Evolutionary conservation across 1,140 invertebrate species (phyloP), one percentile per base, ranked within the genome.

Genomic region (Diprion similis): DNA sequence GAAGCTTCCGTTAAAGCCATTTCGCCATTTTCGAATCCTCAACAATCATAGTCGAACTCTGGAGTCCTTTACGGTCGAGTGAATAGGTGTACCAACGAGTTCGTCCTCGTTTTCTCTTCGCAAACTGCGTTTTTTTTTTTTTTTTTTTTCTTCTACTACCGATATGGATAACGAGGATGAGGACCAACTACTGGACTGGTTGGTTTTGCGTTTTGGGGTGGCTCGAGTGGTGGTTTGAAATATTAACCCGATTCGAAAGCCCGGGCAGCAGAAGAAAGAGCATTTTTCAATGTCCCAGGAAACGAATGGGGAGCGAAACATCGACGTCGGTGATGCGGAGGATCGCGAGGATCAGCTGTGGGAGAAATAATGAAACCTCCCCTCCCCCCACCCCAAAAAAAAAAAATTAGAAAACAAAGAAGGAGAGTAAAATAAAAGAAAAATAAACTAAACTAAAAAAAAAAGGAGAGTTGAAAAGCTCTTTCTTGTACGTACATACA

Each of bases 281-380:
- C 76, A 78, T 80, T 80, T 76, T 79, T 81, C 79, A 79, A 80
- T 76, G 79, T 81, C 79, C 79, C 64, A 37, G 77, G 65, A 78
- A 81, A 81, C 71, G 78, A 81, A 80, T 80, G 79, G 76, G 48
- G 47, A 73, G 74, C 73, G 76, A 79, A 78, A 77, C 75, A 64
- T 15, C 13, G 17, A 64, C 17, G 59, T 15, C 59, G 13, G 4
- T 7, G 59, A 15, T 64, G 59, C 17, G n/a, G n/a, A 64, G 4
- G 13, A 3, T 24, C 24, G 24, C 24, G 1, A 6, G 0, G 24
- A 37, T 37, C n/a, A n/a, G n/a, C 24, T 37, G 24, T 1, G 24
- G 24, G 24, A 6, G 6, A 37, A 37, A 37, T 37, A 37, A 37
- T 37, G 24, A 37, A 37, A 4, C n/a, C n/a, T n/a, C n/a, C n/a